Evolutionary conservation across 2,113 vertebrate genomes (phyloP).

Genomic region (Collichthys lucidus): DNA sequence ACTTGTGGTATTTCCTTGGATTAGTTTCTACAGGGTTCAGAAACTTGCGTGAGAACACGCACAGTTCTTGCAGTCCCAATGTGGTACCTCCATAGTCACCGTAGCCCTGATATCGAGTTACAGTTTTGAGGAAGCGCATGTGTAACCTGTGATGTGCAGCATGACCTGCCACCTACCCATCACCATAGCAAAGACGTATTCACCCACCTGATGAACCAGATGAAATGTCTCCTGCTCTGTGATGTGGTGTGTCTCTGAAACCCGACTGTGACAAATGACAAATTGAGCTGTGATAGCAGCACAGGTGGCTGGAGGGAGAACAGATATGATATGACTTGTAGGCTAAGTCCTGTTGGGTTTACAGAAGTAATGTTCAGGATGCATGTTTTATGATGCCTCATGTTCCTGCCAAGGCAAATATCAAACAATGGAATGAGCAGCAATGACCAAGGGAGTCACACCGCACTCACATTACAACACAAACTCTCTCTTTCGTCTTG

Average conservation of each 20-base stretch:
- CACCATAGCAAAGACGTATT: no score
- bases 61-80: not conserved
- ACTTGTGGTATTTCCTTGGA: not conserved
- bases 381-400: constrained; percentile 41
- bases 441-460: constrained; percentile 7
- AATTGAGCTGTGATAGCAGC: constrained; percentile 42
- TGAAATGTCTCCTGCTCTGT: not conserved
- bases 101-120: not conserved
- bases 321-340: not conserved
- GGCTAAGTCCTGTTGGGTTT: constrained; percentile 20
- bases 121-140: not conserved
- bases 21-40: not conserved
- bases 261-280: constrained; percentile 35
- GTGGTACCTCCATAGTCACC: not conserved
- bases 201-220: no score
- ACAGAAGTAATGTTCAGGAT: constrained; percentile 50
- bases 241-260: not conserved
- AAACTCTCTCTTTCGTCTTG: not conserved
- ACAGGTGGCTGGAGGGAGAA: constrained; percentile 46
- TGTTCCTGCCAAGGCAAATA: constrained; percentile 64
- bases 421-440: constrained; percentile 59
- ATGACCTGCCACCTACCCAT: no score
- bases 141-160: not conserved
- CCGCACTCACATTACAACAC: constrained; percentile 37
- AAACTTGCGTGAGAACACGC: not conserved